phyloP scores from a whole-genome alignment of 2,888 invertebrate genomes.

The Dasypolia templi region DNA sequence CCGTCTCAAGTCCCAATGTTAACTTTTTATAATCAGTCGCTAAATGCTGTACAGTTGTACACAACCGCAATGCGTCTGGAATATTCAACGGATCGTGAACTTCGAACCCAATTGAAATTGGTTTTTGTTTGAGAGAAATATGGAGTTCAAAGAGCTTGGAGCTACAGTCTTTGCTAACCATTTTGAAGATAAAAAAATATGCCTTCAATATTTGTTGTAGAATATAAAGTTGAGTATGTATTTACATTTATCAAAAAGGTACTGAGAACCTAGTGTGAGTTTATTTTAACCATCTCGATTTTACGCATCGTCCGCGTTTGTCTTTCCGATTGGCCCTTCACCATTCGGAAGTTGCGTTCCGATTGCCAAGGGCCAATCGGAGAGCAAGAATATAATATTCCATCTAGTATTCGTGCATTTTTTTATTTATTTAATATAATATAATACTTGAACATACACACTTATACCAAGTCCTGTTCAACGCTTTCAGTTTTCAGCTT shows the following conservation, averaged over 20 bases:
- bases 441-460: constrained; percentile 19
- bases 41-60: constrained; percentile 30
- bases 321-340: too few species aligned
- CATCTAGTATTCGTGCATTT: too few species aligned
- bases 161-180: neutral
- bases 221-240: neutral
- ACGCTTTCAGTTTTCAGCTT: constrained; percentile 27
- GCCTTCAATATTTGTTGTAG: neutral
- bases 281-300: too few species aligned
- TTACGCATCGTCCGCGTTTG: too few species aligned
- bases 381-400: too few species aligned
- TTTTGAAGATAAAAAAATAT: neutral
- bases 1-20: constrained; percentile 12
- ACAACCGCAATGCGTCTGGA: constrained; percentile 20
- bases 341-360: too few species aligned
- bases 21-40: constrained; percentile 48
- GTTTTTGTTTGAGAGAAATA: neutral
- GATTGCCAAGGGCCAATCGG: too few species aligned
- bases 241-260: neutral
- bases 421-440: too few species aligned
- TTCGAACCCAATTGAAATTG: constrained; percentile 19
- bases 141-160: constrained; percentile 2
- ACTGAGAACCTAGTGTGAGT: too few species aligned
- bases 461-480: neutral
- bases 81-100: constrained; percentile 13